These are phyloP conservation scores for Microctonus brassicae DNA, from an alignment of 2,888 invertebrate species.

Conservation along the genomic window DNA sequence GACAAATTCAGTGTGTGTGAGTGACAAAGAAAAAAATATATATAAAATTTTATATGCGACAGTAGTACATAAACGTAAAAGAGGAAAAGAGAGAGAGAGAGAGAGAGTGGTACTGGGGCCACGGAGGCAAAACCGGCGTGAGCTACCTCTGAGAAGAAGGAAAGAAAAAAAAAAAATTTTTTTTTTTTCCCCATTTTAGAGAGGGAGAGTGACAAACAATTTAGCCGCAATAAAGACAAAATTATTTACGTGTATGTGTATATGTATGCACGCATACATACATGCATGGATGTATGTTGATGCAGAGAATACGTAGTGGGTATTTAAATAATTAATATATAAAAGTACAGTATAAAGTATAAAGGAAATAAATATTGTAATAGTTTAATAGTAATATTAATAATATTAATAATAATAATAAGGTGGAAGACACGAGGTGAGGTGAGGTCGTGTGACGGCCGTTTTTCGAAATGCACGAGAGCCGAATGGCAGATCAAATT, in stretches of 20 bases:
- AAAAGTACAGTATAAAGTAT: too few species aligned
- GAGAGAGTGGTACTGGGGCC: constrained; percentile 8
- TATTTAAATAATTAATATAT: too few species aligned
- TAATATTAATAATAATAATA: not conserved
- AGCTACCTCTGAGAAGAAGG: constrained; percentile 8
- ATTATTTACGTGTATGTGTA: not conserved
- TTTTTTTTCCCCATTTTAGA: too few species aligned
- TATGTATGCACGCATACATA: constrained; percentile 4
- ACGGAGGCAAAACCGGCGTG: constrained; percentile 32
- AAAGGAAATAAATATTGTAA: too few species aligned
- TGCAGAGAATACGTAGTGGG: too few species aligned
- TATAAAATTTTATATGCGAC: too few species aligned
- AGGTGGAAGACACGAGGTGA: not conserved
- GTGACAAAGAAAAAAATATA: too few species aligned
- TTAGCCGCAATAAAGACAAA: not conserved
- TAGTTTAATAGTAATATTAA: too few species aligned
- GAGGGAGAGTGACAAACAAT: not conserved
- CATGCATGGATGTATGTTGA: too few species aligned
- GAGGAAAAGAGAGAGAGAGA: constrained; percentile 8
- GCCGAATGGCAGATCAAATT: constrained; percentile 61
- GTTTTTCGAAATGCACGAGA: constrained; percentile 59
- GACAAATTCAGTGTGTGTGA: constrained; percentile 6
- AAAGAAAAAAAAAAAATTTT: too few species aligned
- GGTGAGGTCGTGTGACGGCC: constrained; percentile 13
- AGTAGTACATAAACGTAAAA: too few species aligned